phyloP scores from a whole-genome alignment of 1,140 invertebrate genomes.

The Philopotamus ludificatus region DNA sequence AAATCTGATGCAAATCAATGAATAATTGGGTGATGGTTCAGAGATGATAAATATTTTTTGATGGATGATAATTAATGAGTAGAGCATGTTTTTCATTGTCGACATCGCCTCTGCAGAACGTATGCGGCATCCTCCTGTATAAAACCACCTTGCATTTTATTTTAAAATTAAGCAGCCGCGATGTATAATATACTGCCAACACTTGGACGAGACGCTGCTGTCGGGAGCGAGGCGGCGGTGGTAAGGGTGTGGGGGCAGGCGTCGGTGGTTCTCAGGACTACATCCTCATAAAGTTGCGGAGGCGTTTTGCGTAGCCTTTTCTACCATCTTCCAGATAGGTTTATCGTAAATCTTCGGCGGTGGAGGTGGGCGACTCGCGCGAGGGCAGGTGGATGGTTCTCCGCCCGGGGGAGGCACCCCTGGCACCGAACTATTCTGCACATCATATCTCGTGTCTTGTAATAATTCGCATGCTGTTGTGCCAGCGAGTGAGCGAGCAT shows the following conservation, averaged over 20 bases:
- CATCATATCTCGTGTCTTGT: neutral
- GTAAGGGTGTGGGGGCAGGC: neutral
- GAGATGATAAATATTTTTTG: too few species aligned
- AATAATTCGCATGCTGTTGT: neutral
- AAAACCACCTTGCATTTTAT: slow-evolving; percentile 42
- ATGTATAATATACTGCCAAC: slow-evolving; percentile 41
- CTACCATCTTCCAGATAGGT: slow-evolving; percentile 30
- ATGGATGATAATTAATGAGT: too few species aligned
- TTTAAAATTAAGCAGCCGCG: slow-evolving; percentile 42
- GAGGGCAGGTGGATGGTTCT: neutral
- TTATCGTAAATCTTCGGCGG: slow-evolving; percentile 31
- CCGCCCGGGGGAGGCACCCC: too few species aligned
- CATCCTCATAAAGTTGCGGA: slow-evolving; percentile 29
- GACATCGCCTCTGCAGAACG: neutral
- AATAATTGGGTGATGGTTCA: too few species aligned
- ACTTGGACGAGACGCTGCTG: slow-evolving; percentile 18
- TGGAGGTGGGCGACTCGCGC: neutral
- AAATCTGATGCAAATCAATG: too few species aligned
- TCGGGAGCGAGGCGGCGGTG: neutral
- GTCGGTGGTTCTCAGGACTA: too few species aligned
- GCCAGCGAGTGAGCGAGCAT: neutral
- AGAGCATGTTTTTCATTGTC: slow-evolving; percentile 20
- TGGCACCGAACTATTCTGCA: neutral
- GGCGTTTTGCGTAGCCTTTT: slow-evolving; percentile 35
- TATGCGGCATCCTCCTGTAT: slow-evolving; percentile 34